Conservation (phyloP, 2,113 vertebrate species). For the Malurus elegans region DNA sequence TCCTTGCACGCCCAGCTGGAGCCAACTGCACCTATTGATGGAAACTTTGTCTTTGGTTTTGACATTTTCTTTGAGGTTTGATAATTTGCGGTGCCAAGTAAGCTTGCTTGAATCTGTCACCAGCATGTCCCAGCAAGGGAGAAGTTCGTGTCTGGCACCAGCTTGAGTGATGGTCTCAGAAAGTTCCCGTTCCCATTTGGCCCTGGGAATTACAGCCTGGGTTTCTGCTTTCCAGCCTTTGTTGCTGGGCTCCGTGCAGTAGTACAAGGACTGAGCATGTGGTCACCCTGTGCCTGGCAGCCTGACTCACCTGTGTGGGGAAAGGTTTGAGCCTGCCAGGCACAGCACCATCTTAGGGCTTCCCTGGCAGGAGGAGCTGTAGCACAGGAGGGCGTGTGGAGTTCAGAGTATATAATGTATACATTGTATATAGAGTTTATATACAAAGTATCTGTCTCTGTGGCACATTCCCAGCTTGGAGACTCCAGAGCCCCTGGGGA, state of each 20-base stretch:
- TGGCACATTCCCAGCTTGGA: not conserved
- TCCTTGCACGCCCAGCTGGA: not conserved
- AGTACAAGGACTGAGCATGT: not conserved
- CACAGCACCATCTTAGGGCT: not conserved
- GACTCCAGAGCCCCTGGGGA: not conserved
- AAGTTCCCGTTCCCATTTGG: not conserved
- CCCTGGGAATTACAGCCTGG: not conserved
- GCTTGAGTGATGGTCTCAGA: not conserved
- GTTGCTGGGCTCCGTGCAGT: not conserved
- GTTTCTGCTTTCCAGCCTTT: not conserved
- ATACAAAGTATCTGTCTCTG: not conserved
- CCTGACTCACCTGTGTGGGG: not conserved
- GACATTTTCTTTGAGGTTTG: not conserved
- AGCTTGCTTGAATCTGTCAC: not conserved
- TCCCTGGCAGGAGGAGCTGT: not conserved
- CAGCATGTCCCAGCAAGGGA: not conserved
- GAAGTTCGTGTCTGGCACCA: not conserved
- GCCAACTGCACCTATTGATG: not conserved
- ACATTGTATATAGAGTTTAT: no score
- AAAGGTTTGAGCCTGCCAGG: not conserved
- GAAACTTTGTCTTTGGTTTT: not conserved
- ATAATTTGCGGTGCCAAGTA: not conserved
- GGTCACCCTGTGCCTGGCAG: not conserved
- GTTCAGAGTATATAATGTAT: not conserved
- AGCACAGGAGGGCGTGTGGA: rapidly evolving